Base-by-base conservation (phyloP, 2,797 vertebrate genomes). In the Leptoclinus maculatus region DNA sequence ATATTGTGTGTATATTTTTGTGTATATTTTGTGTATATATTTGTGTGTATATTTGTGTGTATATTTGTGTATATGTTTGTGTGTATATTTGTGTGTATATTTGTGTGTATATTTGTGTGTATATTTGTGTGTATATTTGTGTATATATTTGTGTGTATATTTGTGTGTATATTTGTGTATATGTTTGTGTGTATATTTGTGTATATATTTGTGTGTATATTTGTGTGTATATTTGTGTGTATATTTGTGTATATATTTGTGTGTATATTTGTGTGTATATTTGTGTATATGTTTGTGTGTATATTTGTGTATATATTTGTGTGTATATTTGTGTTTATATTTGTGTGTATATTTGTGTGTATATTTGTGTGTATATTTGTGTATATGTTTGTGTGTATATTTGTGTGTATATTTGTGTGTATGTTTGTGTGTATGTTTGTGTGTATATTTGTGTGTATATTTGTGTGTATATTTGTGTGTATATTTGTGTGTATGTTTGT, bases 21-120 rank as follows among this genome's bases (percentile, higher is more conserved):
- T n/a, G n/a, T n/a, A n/a, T n/a, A n/a, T n/a, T n/a, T n/a, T n/a
- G n/a, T n/a, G n/a, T n/a, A n/a, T n/a, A n/a, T n/a, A 45, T 39
- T 54, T 66, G 38, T 75, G 6, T 59, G 60, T 47, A 45, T 13
- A 25, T 58, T n/a, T 66, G 49, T 70, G 34, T 78, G 29, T 19
- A 12, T 43, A 7, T 58, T 17, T 74, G 29, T 59, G 7, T 1
- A n/a, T 78, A 45, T n/a, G n/a, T 39, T 54, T 66, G 38, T 75
- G 6, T 59, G 60, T 47, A 45, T 13, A 25, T 58, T n/a, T 66
- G 49, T 70, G 34, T 78, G 29, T 19, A 12, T 43, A 7, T 58
- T 17, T 74, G 29, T 59, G 7, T 1, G n/a, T n/a, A n/a, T n/a
- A 45, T 39, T 54, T 66, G 38, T 75, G 6, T 59, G 60, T 47